Conservation (phyloP, 2,888 invertebrate species). For the Aricia artaxerxes region DNA sequence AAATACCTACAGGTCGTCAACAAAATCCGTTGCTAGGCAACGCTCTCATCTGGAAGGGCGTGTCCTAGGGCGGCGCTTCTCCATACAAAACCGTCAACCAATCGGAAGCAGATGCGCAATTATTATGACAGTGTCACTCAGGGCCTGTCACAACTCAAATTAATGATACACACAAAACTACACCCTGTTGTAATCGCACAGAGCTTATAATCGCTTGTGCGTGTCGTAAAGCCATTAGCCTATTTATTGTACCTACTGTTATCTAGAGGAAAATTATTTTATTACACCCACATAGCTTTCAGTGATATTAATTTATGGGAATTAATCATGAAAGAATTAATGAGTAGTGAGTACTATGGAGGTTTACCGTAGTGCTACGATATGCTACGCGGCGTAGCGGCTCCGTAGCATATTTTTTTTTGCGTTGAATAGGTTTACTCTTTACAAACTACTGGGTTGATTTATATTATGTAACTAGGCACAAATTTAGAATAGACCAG, state of each 20-base stretch:
- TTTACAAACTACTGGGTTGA: no score
- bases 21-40: conserved; percentile 53
- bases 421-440: no score
- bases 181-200: conserved; percentile 36
- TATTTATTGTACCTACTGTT: conserved; percentile 27
- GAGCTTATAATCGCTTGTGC: conserved; percentile 17
- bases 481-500: no score
- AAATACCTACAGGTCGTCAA: conserved; percentile 32
- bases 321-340: conserved; percentile 22
- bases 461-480: no score
- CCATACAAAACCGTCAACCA: conserved; percentile 51
- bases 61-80: conserved; percentile 50
- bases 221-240: not conserved
- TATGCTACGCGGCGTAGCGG: conserved; percentile 19
- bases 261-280: conserved; percentile 18
- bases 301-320: conserved; percentile 2
- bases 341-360: not conserved
- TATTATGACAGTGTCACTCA: conserved; percentile 73
- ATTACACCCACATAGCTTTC: conserved; percentile 13
- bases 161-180: conserved; percentile 38
- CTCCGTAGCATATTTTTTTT: not conserved
- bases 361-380: conserved; percentile 14
- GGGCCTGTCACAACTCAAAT: conserved; percentile 52
- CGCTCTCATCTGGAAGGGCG: conserved; percentile 52
- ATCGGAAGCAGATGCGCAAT: conserved; percentile 63